A percentile compares a stretch with the other conserved stretches of the same genome.
Conservation (phyloP, 1,140 invertebrate species). For the Lordiphosa clarofinis region DNA sequence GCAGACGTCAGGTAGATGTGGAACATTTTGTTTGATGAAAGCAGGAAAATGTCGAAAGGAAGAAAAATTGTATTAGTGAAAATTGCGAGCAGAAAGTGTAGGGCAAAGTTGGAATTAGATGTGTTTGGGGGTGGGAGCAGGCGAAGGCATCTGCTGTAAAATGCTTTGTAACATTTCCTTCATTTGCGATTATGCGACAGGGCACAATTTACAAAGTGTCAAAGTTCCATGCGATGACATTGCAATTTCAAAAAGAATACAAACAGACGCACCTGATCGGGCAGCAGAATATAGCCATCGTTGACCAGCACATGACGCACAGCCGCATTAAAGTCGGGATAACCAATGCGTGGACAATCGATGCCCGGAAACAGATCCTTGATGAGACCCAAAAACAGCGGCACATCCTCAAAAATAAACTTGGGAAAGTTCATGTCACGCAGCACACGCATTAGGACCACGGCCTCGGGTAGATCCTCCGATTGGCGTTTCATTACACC, state of each 20-base stretch:
- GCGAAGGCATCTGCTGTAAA: slow-evolving; percentile 26
- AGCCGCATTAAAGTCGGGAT: slow-evolving; percentile 91
- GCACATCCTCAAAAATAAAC: slow-evolving; percentile 94
- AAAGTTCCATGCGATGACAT: slow-evolving; percentile 57
- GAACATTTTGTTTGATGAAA: slow-evolving; percentile 75
- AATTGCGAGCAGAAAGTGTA: slow-evolving; percentile 50
- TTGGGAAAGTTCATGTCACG: slow-evolving; percentile 96
- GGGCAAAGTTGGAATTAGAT: slow-evolving; percentile 70
- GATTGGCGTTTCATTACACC: slow-evolving; percentile 90
- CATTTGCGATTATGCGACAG: slow-evolving; percentile 44
- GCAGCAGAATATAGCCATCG: slow-evolving; percentile 86
- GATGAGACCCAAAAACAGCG: slow-evolving; percentile 92
- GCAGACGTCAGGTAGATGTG: slow-evolving; percentile 58
- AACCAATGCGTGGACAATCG: slow-evolving; percentile 90
- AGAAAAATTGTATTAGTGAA: slow-evolving; percentile 68
- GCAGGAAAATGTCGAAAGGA: slow-evolving; percentile 28
- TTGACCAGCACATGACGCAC: slow-evolving; percentile 85
- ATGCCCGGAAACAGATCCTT: slow-evolving; percentile 93
- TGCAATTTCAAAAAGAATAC: slow-evolving; percentile 16
- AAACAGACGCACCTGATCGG: slow-evolving; percentile 84
- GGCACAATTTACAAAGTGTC: slow-evolving; percentile 73
- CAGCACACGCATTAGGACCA: slow-evolving; percentile 92
- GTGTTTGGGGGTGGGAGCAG: slow-evolving; percentile 1
- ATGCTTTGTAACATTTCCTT: slow-evolving; percentile 74
- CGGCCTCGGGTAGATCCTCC: slow-evolving; percentile 88